Conservation (phyloP, 92 coral and sea anemone species). For the Parazoanthus atlanticus region DNA sequence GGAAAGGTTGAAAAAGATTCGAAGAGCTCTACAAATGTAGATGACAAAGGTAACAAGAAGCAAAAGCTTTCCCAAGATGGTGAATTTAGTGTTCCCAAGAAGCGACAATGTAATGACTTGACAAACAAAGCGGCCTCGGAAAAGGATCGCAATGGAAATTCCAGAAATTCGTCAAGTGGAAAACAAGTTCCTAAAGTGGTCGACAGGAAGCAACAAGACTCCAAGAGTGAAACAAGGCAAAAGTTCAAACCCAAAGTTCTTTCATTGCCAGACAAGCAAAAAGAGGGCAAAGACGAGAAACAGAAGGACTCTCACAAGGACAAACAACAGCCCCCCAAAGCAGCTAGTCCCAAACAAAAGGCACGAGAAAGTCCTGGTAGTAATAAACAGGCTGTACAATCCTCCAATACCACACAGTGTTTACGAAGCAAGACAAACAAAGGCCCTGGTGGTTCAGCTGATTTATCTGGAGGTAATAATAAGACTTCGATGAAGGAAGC, state of each 20-base stretch:
- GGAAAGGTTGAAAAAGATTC: neutral
- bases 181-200: neutral
- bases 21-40: neutral
- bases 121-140: neutral
- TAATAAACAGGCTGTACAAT: neutral
- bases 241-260: neutral
- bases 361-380: neutral
- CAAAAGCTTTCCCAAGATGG: neutral
- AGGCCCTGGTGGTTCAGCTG: neutral
- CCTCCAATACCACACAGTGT: neutral
- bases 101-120: constrained; percentile 12
- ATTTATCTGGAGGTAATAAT: neutral
- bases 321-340: neutral
- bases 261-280: neutral
- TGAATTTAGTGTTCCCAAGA: neutral
- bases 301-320: neutral
- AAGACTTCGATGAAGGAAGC: neutral
- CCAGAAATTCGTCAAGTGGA: neutral
- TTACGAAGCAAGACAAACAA: neutral
- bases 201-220: neutral
- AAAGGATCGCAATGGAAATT: neutral
- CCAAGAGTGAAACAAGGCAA: neutral
- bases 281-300: neutral
- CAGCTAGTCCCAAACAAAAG: neutral
- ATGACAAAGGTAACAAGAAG: neutral